Evolutionary conservation across 2,888 invertebrate genomes (phyloP).

Genomic region (Lasioglossum morio): DNA sequence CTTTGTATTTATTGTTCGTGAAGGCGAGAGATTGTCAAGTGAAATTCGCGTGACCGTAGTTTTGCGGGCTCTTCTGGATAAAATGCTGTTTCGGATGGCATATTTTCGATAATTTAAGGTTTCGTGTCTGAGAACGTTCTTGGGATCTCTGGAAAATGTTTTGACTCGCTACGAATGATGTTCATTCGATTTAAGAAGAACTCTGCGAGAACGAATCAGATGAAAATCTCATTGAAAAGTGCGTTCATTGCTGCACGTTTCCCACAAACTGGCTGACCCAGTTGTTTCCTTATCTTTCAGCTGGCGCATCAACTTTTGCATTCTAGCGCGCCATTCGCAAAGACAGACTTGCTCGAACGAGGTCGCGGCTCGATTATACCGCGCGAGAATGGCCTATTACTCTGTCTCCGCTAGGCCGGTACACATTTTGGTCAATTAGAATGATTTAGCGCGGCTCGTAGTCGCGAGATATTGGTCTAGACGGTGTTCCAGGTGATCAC

Average conservation of each 20-base stretch:
- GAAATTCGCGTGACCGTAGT: background rate
- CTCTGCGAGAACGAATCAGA: background rate
- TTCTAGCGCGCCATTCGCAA: background rate
- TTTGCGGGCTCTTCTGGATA: rapidly evolving
- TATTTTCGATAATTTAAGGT: background rate
- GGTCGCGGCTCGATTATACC: background rate
- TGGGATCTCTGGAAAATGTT: too few relatives aligned
- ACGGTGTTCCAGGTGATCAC: constrained; percentile 27
- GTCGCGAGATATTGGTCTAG: background rate
- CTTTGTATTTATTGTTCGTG: background rate
- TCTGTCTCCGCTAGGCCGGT: background rate
- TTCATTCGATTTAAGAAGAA: too few relatives aligned
- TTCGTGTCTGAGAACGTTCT: background rate
- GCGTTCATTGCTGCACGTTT: background rate
- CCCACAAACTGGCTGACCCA: background rate
- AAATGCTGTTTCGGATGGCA: background rate
- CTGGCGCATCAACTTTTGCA: background rate
- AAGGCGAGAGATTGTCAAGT: background rate
- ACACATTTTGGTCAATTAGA: background rate
- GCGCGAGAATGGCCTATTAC: background rate
- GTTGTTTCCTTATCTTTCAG: background rate
- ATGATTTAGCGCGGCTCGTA: background rate
- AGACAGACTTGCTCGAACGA: background rate
- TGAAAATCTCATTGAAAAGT: background rate
- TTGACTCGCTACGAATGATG: too few relatives aligned